Base-by-base conservation (phyloP, 2,113 vertebrate species). In the Zapus hudsonius region DNA sequence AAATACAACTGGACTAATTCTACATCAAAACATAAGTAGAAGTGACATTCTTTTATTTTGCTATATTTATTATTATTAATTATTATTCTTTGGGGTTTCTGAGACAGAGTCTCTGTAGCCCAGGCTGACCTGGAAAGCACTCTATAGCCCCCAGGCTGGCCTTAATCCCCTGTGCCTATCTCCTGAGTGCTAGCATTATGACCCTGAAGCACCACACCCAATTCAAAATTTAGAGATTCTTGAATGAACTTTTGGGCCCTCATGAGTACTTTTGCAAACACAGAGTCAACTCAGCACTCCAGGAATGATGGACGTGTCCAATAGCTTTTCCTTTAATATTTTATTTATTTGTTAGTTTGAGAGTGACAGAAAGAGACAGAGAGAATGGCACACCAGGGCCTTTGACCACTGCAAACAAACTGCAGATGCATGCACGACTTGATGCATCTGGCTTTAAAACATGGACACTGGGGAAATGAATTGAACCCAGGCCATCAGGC, bases 251-350 rank as follows among this genome's bases (percentile, higher is more conserved):
- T 31, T 23, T 23, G 20, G 38, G 61, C 57, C 66, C 29, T 31
- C 1, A 0, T 67, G 31, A 38, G 40, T 76, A 40, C 75, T 80
- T 76, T 38, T 44, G 38, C 52, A 44, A 55, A n/a, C 9, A 3
- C 0, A 19, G 31, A 27, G 10, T 75, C 25, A 19, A 5, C 44
- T 52, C 10, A 2, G 0, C 20, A 3, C 64, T 3, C 61, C 55
- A 70, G 84, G 63, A 36, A 2, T 0, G 36, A 10, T 0, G 0
- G 33, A 27, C 13, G 16, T 33, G 13, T 33, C 57, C 70, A 72
- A 0, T 52, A 16, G 12, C 25, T 23, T 13, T n/a, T 36, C n/a
- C n/a, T n/a, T n/a, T n/a, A 52, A 52, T 52, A 52, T 52, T 52
- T 52, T 52, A 52, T 13, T 52, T 52, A 52, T 52, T 52, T 15